A percentile compares a stretch with the other conserved stretches of the same genome.
phyloP scores from a whole-genome alignment of 2,888 invertebrate genomes.

The Eledona agricola region DNA sequence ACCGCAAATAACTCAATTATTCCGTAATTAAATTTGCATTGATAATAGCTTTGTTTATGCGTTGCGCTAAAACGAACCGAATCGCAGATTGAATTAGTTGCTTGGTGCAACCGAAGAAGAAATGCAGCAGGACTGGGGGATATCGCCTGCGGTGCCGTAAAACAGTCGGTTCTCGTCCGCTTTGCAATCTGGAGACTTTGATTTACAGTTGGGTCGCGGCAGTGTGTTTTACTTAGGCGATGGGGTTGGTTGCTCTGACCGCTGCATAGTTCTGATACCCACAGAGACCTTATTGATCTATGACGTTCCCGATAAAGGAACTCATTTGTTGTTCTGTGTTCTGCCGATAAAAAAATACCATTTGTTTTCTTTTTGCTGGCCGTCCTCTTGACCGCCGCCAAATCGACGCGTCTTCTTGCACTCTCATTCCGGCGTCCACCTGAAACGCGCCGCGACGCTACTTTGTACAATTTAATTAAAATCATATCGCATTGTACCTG shows the following conservation, averaged over 20 bases:
- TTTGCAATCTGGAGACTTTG: constrained; percentile 32
- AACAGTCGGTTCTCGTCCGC: constrained; percentile 31
- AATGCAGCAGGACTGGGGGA: too few relatives aligned
- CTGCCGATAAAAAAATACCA: constrained; percentile 34
- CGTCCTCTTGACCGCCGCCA: too few relatives aligned
- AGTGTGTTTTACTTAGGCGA: constrained; percentile 32
- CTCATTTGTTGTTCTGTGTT: constrained; percentile 37
- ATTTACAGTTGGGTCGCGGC: constrained; percentile 32
- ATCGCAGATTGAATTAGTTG: constrained; percentile 1
- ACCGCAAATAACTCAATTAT: constrained; percentile 34
- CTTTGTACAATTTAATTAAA: constrained; percentile 21
- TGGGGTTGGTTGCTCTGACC: constrained; percentile 33
- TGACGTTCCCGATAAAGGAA: constrained; percentile 36
- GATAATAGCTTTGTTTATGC: constrained; percentile 24
- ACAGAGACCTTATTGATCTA: constrained; percentile 37
- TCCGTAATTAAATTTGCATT: constrained; percentile 32
- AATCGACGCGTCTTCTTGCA: too few relatives aligned
- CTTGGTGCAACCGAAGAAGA: not conserved
- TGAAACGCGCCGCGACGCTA: too few relatives aligned
- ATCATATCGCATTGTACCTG: constrained; percentile 6
- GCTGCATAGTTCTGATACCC: constrained; percentile 29
- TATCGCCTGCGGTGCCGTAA: constrained; percentile 30
- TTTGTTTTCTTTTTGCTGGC: constrained; percentile 30
- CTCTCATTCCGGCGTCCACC: too few relatives aligned
- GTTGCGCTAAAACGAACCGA: not conserved